These are phyloP conservation scores for Apotomis capreana DNA, from an alignment of 2,888 invertebrate genomes.

Conservation along the genomic window DNA sequence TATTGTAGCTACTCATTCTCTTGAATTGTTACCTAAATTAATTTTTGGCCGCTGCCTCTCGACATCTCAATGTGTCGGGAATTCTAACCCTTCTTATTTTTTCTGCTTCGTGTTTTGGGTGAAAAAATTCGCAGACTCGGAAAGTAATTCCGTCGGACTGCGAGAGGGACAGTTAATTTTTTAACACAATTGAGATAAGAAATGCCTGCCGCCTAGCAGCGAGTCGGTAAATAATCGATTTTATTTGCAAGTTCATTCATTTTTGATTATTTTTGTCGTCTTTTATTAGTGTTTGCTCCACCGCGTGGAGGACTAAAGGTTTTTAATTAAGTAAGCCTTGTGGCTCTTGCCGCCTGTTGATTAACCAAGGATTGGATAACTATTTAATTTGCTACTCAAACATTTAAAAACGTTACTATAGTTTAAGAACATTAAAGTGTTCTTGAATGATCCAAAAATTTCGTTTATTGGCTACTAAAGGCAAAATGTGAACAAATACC, in stretches of 20 bases:
- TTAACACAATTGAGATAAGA: constrained; percentile 40
- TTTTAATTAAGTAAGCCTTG: background rate
- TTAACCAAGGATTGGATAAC: background rate
- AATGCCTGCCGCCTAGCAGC: constrained; percentile 24
- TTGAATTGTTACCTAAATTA: constrained; percentile 61
- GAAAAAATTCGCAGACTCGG: constrained; percentile 33
- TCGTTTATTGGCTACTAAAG: constrained; percentile 33
- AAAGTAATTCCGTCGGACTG: constrained; percentile 40
- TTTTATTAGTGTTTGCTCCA: background rate
- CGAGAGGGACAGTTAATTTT: constrained; percentile 37
- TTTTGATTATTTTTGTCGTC: constrained; percentile 17
- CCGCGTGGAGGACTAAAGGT: background rate
- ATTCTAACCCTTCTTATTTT: constrained; percentile 40
- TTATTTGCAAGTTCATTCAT: constrained; percentile 10
- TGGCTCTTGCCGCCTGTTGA: no score
- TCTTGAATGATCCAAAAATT: constrained; percentile 7
- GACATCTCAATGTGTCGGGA: constrained; percentile 39
- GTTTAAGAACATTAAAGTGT: background rate
- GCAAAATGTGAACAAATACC: constrained; percentile 39
- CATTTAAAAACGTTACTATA: background rate
- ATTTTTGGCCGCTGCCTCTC: constrained; percentile 45
- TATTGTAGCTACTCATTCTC: constrained; percentile 69
- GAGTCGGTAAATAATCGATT: constrained; percentile 31
- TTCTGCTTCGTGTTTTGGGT: constrained; percentile 25
- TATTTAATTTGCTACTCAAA: no score